Conservation (phyloP, 2,797 vertebrate genomes). For the Kryptolebias ocellatus region DNA sequence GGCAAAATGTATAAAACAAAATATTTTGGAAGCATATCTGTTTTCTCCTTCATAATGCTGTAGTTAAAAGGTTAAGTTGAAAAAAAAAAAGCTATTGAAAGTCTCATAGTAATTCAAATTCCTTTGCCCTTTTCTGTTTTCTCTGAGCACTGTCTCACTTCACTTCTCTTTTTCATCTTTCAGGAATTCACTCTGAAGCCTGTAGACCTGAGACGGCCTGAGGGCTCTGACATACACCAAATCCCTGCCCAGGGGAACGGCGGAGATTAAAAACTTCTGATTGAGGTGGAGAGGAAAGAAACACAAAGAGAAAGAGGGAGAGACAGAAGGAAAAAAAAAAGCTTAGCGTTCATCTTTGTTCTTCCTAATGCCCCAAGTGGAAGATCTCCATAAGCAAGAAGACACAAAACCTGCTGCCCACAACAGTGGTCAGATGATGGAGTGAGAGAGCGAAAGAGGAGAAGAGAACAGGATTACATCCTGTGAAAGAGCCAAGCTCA, state of each 20-base stretch:
- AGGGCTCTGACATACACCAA: conserved; percentile 72
- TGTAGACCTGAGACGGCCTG: conserved; percentile 69
- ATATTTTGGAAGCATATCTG: conserved; percentile 42
- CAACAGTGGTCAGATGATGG: conserved; percentile 62
- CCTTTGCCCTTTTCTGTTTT: conserved; percentile 45
- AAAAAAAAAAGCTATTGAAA: conserved; percentile 46
- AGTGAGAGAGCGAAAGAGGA: conserved; percentile 63
- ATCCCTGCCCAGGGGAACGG: conserved; percentile 68
- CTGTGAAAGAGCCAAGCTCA: conserved; percentile 60
- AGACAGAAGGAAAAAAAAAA: conserved; percentile 47
- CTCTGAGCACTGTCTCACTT: conserved; percentile 63
- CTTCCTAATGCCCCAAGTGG: conserved; percentile 66
- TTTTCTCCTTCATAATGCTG: conserved; percentile 52
- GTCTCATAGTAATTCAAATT: conserved; percentile 65
- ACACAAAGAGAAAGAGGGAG: conserved; percentile 42
- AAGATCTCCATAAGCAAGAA: conserved; percentile 63
- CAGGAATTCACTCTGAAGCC: conserved; percentile 74
- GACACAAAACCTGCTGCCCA: conserved; percentile 58
- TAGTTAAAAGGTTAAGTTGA: conserved; percentile 57
- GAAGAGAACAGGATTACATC: conserved; percentile 56
- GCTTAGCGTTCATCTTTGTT: conserved; percentile 75
- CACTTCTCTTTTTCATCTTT: conserved; percentile 77
- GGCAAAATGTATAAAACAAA: conserved; percentile 28
- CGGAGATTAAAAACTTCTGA: conserved; percentile 76
- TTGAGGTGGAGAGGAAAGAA: conserved; percentile 70